Base-by-base conservation (phyloP, 2,113 vertebrate genomes). In the Cynopterus brachyotis region DNA sequence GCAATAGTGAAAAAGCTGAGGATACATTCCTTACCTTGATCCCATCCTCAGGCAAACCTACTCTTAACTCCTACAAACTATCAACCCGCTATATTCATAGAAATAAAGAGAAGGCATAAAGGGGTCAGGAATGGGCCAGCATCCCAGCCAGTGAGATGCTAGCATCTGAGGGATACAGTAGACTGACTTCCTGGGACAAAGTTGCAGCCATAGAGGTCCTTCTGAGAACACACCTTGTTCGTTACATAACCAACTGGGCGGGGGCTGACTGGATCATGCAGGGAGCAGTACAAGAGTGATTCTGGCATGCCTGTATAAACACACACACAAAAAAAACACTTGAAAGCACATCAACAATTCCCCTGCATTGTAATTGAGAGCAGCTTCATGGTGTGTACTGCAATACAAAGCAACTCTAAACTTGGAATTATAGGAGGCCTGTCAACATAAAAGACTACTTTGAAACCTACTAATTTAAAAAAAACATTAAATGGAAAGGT, bases 161-260 rank as follows among this genome's bases (percentile, higher is more conserved):
- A 57, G 73, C 28, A 82, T 16, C 22, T 50, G 22, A 57, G 5
- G 60, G 60, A 26, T 35, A 92, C 35, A 32, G 32, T 0, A 73
- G 37, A 17, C 30, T 69, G 72, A 69, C 42, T 91, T 89, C 32
- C 30, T 3, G 15, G 35, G 81, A 42, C 40, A 93, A 7, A 96
- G 42, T 30, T 17, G 32, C 10, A 81, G 11, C 0, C 35, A 55
- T 92, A 11, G 35, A 96, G 81, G 35, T 5, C 24, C 66, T 92
- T 47, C 73, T n/a, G 89, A 59, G 80, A 97, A 96, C 73, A 98
- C 96, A 99, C 99, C 99, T 99, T 99, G 97, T 99, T 99, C 19
- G 99, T 99, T 35, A 99, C 99, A 95, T 99, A 99, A 59, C 99
- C 99, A 37, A 98, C 76, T 0, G 99, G 99, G 85, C 98, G 98